Base-by-base conservation (phyloP, 2,888 invertebrate species). In the Chironomus riparius region DNA sequence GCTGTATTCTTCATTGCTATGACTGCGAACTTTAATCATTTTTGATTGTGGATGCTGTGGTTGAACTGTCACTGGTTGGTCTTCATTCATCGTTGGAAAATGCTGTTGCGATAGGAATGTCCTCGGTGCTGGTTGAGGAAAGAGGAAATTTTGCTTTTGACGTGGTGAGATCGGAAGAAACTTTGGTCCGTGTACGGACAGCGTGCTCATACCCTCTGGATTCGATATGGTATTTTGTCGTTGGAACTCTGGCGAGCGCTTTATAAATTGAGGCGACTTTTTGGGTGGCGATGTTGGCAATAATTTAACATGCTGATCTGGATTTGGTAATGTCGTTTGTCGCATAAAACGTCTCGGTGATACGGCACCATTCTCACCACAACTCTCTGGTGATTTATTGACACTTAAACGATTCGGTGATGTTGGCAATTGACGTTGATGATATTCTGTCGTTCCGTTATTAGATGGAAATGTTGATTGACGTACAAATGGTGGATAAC, bases 1-100 rank as follows among this genome's bases (percentile, higher is more conserved):
- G 12, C 83, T 82, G 77, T 83, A 83, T 78, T 83, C 83, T 77
- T 83, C 83, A 77, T 83, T 83, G 79, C 83, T 83, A 77, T 83
- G 83, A 70, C 83, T 83, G 75, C 83, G 81, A 68, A 83, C 83
- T 78, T 83, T 83, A 38, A 83, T 83, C 83, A 83, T 83, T 79
- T 83, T 83, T 13, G 82, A 79, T 77, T 82, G 81, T 78, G 83
- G 82, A 0, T 82, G 80, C 79, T 83, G 83, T 24, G 61, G 77
- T 13, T 70, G 21, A 10, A 68, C 70, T 13, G 76, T 18, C 2
- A 76, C 76, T 77, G 82, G 83, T 24, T 83, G 83, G 22, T 83
- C 83, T 13, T 81, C 80, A 1, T 80, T 81, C 28, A 83, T 81
- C 0, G 83, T 80, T 10, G 83, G 83, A 48, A 83, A 83, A 78